These are phyloP conservation scores for Scartelaos histophorus DNA, from an alignment of 2,113 vertebrate species.

Conservation along the genomic window DNA sequence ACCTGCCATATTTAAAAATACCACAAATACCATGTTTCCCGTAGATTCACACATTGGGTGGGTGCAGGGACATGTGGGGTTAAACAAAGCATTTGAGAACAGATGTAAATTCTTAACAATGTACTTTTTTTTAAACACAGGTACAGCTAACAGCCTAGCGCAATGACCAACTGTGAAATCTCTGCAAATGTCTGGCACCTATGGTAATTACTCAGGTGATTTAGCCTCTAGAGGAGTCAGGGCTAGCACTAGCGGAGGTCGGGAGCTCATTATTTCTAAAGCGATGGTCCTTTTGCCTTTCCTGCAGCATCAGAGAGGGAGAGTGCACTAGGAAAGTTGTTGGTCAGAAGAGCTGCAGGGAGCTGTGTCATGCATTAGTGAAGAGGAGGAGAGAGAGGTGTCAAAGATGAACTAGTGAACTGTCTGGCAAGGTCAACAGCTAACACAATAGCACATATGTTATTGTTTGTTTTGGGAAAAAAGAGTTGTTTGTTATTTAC, in stretches of 20 bases:
- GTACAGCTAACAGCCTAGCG: background rate
- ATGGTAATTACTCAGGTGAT: slow-evolving; percentile 45
- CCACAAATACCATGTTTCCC: background rate
- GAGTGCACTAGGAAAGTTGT: slow-evolving; percentile 22
- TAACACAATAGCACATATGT: background rate
- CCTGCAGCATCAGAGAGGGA: slow-evolving; percentile 53
- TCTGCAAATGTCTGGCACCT: slow-evolving; percentile 25
- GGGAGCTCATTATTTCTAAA: slow-evolving; percentile 63
- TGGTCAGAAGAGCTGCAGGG: slow-evolving; percentile 41
- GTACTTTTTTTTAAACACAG: background rate
- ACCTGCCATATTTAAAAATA: slow-evolving; percentile 10
- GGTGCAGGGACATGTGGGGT: background rate
- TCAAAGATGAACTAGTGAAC: slow-evolving; percentile 57
- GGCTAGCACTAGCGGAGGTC: slow-evolving; percentile 27
- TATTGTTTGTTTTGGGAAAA: background rate
- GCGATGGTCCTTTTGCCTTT: slow-evolving; percentile 42
- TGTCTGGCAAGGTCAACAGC: slow-evolving; percentile 34
- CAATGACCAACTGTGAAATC: slow-evolving; percentile 4
- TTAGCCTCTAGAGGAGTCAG: slow-evolving; percentile 28
- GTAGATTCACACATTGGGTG: slow-evolving; percentile 2
- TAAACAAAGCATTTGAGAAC: background rate
- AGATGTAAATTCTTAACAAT: background rate
- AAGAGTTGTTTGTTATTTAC: background rate
- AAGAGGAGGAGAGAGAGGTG: slow-evolving; percentile 65
- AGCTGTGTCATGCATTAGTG: slow-evolving; percentile 74